These are phyloP conservation scores for Priocnemis perturbator DNA, from an alignment of 2,888 invertebrate genomes.

Conservation along the genomic window DNA sequence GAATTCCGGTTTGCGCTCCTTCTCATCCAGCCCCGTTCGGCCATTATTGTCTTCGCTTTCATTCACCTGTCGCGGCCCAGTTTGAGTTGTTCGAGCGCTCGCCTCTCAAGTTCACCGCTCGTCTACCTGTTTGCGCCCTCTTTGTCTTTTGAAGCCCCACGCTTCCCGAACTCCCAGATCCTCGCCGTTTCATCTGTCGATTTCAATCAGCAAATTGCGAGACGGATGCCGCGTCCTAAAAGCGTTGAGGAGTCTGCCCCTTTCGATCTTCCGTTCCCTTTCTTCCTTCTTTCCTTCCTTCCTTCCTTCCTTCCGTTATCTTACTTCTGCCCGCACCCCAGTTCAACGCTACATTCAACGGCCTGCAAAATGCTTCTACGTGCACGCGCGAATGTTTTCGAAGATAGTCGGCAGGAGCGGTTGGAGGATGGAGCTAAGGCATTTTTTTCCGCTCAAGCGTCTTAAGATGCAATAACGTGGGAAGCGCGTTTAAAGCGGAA, in stretches of 20 bases:
- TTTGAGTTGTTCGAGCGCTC: constrained; percentile 5
- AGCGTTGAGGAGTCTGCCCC: neutral
- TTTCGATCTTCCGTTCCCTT: constrained; percentile 12
- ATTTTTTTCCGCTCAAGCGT: constrained; percentile 5
- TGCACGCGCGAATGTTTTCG: too few species aligned
- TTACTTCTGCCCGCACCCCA: constrained; percentile 8
- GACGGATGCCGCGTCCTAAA: constrained; percentile 12
- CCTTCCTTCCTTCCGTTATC: constrained; percentile 10
- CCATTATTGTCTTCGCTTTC: neutral
- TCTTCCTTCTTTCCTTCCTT: constrained; percentile 11
- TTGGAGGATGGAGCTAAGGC: too few species aligned
- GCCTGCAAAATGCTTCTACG: too few species aligned
- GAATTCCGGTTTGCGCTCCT: constrained; percentile 1
- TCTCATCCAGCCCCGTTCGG: constrained; percentile 1
- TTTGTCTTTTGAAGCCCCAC: constrained; percentile 1
- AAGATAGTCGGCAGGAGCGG: too few species aligned
- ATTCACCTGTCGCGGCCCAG: constrained; percentile 24
- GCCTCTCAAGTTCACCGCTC: constrained; percentile 26
- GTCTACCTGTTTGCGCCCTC: constrained; percentile 1
- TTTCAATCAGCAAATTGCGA: constrained; percentile 47
- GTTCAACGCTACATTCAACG: neutral
- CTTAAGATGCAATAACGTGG: too few species aligned
- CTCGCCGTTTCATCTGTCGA: constrained; percentile 14
- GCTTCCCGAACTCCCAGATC: neutral
- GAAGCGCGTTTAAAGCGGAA: too few species aligned